Conservation (phyloP, 2,797 vertebrate species). For the Sylvilagus floridanus region DNA sequence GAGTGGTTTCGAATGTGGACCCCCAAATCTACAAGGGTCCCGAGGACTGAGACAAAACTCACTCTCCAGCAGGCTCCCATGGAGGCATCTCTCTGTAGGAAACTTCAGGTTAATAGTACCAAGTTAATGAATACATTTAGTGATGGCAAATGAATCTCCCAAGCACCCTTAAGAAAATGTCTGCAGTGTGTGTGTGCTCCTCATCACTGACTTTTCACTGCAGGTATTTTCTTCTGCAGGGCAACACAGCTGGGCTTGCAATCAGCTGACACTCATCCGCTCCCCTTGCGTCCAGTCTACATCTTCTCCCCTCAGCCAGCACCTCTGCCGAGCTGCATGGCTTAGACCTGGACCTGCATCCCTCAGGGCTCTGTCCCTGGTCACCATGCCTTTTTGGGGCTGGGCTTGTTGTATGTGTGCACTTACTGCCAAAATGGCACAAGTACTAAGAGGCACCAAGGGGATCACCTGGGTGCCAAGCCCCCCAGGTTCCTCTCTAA, state of each 20-base stretch:
- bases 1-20: not conserved
- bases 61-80: not conserved
- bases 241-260: no score
- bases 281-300: not conserved
- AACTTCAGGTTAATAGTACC: not conserved
- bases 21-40: conserved; percentile 13
- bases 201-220: not conserved
- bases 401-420: not conserved
- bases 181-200: not conserved
- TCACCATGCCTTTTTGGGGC: fast-evolving
- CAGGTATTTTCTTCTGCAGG: not conserved
- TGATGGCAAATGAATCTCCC: not conserved
- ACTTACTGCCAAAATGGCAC: not conserved
- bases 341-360: not conserved
- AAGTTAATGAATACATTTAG: not conserved
- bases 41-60: not conserved
- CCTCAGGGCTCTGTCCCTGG: not conserved
- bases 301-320: not conserved
- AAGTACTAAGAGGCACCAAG: not conserved
- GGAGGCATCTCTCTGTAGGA: not conserved
- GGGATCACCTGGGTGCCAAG: not conserved
- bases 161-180: not conserved
- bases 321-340: not conserved
- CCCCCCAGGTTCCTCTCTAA: not conserved
- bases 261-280: no score